Percentiles rank a stretch among this genome's conserved stretches.
Conservation (phyloP, 64 coral and sea anemone genomes). For the Porites lutea region DNA sequence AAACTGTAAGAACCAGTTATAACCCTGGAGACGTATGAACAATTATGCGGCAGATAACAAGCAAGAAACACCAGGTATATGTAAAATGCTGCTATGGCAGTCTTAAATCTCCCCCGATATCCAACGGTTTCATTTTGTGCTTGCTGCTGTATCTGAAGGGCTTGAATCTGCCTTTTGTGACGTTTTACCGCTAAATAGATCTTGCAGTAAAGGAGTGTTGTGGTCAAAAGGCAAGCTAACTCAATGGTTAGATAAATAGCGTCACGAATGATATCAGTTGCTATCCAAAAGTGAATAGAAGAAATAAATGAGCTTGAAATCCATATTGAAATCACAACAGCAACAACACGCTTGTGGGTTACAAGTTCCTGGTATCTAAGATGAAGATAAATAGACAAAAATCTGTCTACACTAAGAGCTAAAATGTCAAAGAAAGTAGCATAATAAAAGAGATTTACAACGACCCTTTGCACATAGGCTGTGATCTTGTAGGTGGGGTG, state of each 20-base stretch:
- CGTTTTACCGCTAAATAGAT: background rate
- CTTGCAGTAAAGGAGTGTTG: background rate
- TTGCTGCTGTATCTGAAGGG: background rate
- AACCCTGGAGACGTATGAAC: too few relatives aligned
- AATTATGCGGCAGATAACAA: background rate
- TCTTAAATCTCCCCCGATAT: background rate
- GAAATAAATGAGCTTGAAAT: background rate
- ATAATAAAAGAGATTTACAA: background rate
- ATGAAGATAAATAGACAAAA: conserved; percentile 9
- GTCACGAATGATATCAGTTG: background rate
- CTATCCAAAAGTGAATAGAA: background rate
- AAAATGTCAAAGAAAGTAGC: background rate
- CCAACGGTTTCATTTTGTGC: background rate
- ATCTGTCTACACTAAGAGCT: background rate
- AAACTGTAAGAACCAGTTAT: background rate
- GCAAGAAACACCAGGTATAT: background rate
- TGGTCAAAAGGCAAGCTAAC: background rate
- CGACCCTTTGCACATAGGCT: too few relatives aligned
- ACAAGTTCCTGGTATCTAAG: conserved; percentile 21
- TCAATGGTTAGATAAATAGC: too few relatives aligned
- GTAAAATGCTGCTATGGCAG: background rate
- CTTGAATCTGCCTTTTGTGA: background rate
- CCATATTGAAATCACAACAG: background rate
- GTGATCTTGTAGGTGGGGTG: background rate
- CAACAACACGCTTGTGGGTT: background rate